Base-by-base conservation (phyloP, 2,888 invertebrate species). In the Ditylenchus weischeri region DNA sequence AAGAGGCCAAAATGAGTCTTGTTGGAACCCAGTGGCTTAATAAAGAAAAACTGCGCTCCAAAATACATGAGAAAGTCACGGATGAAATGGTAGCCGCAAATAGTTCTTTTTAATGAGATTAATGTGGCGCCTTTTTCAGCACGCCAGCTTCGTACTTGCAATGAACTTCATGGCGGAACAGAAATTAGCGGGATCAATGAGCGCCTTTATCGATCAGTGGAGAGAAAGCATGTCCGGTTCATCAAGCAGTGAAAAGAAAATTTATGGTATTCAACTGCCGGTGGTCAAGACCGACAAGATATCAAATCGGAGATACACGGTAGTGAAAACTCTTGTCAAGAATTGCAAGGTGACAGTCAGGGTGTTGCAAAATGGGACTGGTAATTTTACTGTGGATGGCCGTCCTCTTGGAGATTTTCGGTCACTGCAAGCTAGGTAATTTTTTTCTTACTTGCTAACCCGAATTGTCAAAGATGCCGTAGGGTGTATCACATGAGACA, bases 11-110 rank as follows among this genome's bases (percentile, higher is more conserved):
- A n/a, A 47, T 73, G 29, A 73, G 71, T 58, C 76, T 87, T 23
- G 76, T 85, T 64, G 88, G 88, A n/a, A 74, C 72, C 23, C 70
- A 70, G 58, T 79, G 80, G 80, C 62, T 79, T 47, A 69, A 67
- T 21, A 72, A 78, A 48, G 77, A 78, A 48, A 76, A 74, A 65
- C 69, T 81, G 70, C 67, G 68, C 47, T 74, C 75, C 65, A 75
- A 69, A 54, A 47, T 81, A 18, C 75, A 75, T 19, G 81, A 81
- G 62, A 76, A 76, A 59, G 67, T 81, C 47, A 73, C 73, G 10
- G 74, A 75, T 15, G 78, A 79, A 66, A 75, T 79, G 73, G 79
- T 79, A 49, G 38, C 48, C 13, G 4, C 71, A 38, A 60, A 60
- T 21, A 15, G 13, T n/a, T 50, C 8, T n/a, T 59, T 69, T n/a